Evolutionary conservation across 2,113 vertebrate species (phyloP).

Genomic region (Mixornis gularis): DNA sequence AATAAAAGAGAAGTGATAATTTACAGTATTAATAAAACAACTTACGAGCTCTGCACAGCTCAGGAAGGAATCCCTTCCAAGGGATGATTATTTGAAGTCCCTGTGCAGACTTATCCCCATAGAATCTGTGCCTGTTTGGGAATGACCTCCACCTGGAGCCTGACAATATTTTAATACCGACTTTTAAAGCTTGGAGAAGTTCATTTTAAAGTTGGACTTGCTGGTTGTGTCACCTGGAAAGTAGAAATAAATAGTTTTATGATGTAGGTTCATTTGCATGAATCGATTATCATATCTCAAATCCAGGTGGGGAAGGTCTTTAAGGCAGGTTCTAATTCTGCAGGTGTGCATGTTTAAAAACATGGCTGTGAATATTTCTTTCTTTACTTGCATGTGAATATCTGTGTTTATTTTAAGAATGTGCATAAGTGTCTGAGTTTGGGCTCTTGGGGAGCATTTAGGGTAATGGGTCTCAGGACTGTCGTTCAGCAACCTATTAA

Average conservation of each 20-base stretch:
- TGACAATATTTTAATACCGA: background rate
- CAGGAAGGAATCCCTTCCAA: background rate
- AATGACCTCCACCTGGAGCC: background rate
- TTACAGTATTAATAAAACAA: conserved; percentile 34
- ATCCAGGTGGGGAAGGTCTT: background rate
- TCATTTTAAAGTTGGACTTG: background rate
- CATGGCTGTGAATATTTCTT: background rate
- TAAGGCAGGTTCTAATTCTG: background rate
- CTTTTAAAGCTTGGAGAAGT: background rate
- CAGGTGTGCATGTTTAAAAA: background rate
- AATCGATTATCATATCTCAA: background rate
- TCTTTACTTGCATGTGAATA: background rate
- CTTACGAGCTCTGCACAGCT: background rate
- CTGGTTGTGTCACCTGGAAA: background rate
- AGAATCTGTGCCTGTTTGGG: background rate
- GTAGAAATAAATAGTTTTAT: background rate
- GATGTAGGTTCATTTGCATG: background rate
- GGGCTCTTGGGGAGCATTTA: background rate
- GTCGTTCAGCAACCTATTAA: background rate
- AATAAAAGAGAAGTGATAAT: background rate
- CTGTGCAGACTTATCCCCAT: background rate
- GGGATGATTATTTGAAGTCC: background rate
- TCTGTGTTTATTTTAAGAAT: background rate
- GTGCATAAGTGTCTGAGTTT: background rate
- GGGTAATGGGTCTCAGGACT: background rate